Conservation (phyloP, 2,797 vertebrate species). For the Phalloptychus januarius region DNA sequence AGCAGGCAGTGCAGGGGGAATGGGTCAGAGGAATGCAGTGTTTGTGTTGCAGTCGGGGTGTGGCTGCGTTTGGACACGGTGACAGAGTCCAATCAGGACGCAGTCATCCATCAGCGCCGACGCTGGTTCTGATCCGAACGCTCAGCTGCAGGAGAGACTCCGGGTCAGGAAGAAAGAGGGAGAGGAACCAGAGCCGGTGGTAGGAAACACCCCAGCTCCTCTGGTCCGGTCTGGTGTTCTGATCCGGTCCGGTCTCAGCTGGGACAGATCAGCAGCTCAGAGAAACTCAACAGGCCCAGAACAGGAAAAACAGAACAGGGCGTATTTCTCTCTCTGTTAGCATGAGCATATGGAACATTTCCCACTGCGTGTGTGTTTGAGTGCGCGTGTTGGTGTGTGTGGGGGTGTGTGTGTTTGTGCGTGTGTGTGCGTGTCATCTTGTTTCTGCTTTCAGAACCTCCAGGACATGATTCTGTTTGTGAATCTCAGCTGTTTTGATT, state of each 20-base stretch:
- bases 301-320: constrained; percentile 13
- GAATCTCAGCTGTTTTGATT: neutral
- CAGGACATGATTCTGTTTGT: neutral
- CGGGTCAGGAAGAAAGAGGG: constrained; percentile 30
- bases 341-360: neutral
- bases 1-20: constrained; percentile 2
- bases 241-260: constrained; percentile 20
- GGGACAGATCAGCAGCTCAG: constrained; percentile 42
- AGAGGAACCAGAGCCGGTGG: neutral
- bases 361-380: constrained; percentile 4
- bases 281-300: constrained; percentile 41
- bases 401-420: neutral
- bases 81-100: constrained; percentile 42
- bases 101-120: constrained; percentile 33
- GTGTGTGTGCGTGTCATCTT: neutral
- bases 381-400: neutral
- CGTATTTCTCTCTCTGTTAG: neutral
- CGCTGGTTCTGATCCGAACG: constrained; percentile 3
- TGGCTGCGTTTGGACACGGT: constrained; percentile 38
- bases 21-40: constrained; percentile 51
- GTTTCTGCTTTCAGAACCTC: constrained; percentile 4
- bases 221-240: neutral
- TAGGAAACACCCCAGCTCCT: constrained; percentile 13
- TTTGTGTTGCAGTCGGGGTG: constrained; percentile 59
- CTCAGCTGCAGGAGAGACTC: constrained; percentile 27